Percentiles rank a stretch among this genome's conserved stretches.
Conservation (phyloP, 2,888 invertebrate genomes). For the Xylophagus ater region DNA sequence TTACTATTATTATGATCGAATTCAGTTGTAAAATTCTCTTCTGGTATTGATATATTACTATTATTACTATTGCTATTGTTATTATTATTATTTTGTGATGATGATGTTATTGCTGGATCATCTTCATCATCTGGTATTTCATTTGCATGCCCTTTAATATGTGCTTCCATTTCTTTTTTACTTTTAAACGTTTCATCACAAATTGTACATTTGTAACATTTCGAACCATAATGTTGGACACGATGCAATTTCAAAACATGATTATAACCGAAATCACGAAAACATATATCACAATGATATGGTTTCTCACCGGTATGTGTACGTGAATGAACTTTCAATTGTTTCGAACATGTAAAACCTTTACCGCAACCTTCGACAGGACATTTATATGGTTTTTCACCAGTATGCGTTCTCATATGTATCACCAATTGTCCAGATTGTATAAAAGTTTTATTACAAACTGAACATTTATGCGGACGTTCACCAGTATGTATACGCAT, state of each 20-base stretch:
- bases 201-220: slow-evolving; percentile 84
- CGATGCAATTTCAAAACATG: slow-evolving; percentile 81
- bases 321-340: slow-evolving; percentile 80
- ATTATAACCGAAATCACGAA: slow-evolving; percentile 83
- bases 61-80: slow-evolving; percentile 9
- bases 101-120: slow-evolving; percentile 23
- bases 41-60: too few species aligned
- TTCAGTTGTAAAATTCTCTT: too few species aligned
- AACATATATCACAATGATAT: slow-evolving; percentile 83
- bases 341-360: slow-evolving; percentile 86
- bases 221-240: slow-evolving; percentile 83
- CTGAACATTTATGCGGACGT: slow-evolving; percentile 77
- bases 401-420: slow-evolving; percentile 82
- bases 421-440: slow-evolving; percentile 86
- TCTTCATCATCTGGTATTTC: slow-evolving; percentile 45
- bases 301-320: slow-evolving; percentile 88
- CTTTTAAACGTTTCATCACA: slow-evolving; percentile 85
- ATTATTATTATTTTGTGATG: too few species aligned
- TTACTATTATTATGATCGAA: slow-evolving; percentile 4
- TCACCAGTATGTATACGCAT: slow-evolving; percentile 84
- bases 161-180: slow-evolving; percentile 82
- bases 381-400: slow-evolving; percentile 73
- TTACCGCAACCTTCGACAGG: slow-evolving; percentile 75
- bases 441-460: slow-evolving; percentile 82
- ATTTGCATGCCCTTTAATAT: slow-evolving; percentile 68